Conservation (phyloP, 2,797 vertebrate species). For the Notoglanidium macrostoma region DNA sequence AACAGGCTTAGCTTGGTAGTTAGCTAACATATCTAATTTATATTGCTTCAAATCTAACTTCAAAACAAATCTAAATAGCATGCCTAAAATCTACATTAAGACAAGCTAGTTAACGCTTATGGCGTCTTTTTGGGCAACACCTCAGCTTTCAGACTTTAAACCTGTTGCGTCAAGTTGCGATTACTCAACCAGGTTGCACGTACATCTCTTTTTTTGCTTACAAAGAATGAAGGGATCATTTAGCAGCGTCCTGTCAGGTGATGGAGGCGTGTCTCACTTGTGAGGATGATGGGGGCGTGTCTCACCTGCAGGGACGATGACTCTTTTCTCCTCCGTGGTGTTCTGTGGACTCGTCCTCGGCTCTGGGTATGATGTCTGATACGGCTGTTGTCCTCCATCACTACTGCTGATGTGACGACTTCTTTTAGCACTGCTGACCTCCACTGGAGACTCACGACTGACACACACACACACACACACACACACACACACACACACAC, state of each 20-base stretch:
- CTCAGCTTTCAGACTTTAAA: not conserved
- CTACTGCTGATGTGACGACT: constrained; percentile 73
- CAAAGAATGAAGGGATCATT: too few relatives aligned
- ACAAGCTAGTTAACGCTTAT: not conserved
- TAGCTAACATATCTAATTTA: not conserved
- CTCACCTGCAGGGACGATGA: constrained; percentile 83
- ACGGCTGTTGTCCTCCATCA: constrained; percentile 71
- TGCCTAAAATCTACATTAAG: not conserved
- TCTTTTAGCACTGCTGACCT: constrained; percentile 76
- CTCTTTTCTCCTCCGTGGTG: constrained; percentile 81
- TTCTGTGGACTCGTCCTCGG: constrained; percentile 74
- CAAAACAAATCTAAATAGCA: not conserved
- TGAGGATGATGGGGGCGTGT: constrained; percentile 62
- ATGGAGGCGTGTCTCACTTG: not conserved
- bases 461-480: constrained; percentile 11
- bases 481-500: constrained; percentile 22
- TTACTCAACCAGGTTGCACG: too few relatives aligned
- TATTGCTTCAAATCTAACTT: not conserved
- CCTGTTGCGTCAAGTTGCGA: too few relatives aligned
- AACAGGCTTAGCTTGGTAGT: not conserved
- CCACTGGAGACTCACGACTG: constrained; percentile 78
- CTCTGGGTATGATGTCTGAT: constrained; percentile 76
- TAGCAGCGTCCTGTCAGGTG: not conserved
- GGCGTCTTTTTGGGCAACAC: not conserved
- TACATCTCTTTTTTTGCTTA: too few relatives aligned